phyloP scores from a whole-genome alignment of 2,113 vertebrate species.

The Struthidea cinerea region DNA sequence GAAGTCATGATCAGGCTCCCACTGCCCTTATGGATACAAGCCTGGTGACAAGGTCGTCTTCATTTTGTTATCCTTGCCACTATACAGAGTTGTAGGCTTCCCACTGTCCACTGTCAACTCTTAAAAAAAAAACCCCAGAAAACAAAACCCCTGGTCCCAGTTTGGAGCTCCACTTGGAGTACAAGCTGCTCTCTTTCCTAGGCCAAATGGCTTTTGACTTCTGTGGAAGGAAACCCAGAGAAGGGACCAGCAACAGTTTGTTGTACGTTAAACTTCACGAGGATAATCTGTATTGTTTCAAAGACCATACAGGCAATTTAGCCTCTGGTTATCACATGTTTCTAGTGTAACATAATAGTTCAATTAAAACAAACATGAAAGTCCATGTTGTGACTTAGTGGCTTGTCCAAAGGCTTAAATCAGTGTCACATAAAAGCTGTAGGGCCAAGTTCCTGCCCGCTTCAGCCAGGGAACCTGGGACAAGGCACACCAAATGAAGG shows the following conservation, averaged over 20 bases:
- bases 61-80: background rate
- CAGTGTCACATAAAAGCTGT: background rate
- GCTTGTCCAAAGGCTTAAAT: background rate
- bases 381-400: background rate
- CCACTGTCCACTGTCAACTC: background rate
- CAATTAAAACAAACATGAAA: background rate
- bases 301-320: background rate
- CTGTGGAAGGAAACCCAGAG: background rate
- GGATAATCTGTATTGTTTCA: background rate
- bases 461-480: background rate
- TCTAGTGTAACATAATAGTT: background rate
- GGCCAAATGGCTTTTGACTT: background rate
- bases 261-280: background rate
- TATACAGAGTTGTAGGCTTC: background rate
- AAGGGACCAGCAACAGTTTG: background rate
- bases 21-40: background rate
- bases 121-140: background rate
- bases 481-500: background rate
- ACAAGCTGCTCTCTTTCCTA: background rate
- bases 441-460: background rate
- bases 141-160: background rate
- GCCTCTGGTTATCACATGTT: background rate
- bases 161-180: background rate
- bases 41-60: background rate
- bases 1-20: background rate